Evolutionary conservation across 1,140 invertebrate species (phyloP), one percentile per base, ranked within the genome.

Genomic region (Matsumurasca onukii): DNA sequence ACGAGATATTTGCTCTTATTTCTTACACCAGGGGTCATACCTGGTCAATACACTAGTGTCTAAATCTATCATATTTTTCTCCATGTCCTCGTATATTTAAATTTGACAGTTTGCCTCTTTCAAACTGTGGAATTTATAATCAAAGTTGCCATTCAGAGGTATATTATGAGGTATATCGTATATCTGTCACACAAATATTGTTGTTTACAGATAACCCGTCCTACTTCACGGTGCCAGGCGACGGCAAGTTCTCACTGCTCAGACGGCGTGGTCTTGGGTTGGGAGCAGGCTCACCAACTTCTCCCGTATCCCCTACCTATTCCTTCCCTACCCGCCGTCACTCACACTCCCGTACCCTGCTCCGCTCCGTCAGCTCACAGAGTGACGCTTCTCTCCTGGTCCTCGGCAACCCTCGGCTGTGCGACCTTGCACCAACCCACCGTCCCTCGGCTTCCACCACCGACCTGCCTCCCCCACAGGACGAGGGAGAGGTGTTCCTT

Each of bases 161-260:
- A n/a, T n/a, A n/a, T n/a, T n/a, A n/a, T n/a, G n/a, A n/a, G n/a
- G n/a, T n/a, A n/a, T n/a, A n/a, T n/a, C n/a, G n/a, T n/a, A n/a
- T n/a, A n/a, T n/a, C n/a, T n/a, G n/a, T 75, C 79, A 73, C n/a
- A n/a, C n/a, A n/a, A n/a, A n/a, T n/a, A n/a, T n/a, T n/a, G n/a
- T n/a, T n/a, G n/a, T 76, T 80, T 75, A 70, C 83, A 86, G 85
- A 86, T 78, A 86, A 86, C 74, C 85, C 85, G 3, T 86, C 84
- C 65, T 86, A 86, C 70, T 86, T 86, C 75, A 81, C 84, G 69
- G 71, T 86, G 61, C 77, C 81, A 29, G 75, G 77, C 65, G 75
- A 69, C 20, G 52, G 76, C 34, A 71, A 61, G 20, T 70, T 73
- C 77, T 80, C 76, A 76, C 79, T 51, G 68, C 77, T 17, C 49